Conservation (phyloP, 2,797 vertebrate genomes). For the Lagorchestes hirsutus region DNA sequence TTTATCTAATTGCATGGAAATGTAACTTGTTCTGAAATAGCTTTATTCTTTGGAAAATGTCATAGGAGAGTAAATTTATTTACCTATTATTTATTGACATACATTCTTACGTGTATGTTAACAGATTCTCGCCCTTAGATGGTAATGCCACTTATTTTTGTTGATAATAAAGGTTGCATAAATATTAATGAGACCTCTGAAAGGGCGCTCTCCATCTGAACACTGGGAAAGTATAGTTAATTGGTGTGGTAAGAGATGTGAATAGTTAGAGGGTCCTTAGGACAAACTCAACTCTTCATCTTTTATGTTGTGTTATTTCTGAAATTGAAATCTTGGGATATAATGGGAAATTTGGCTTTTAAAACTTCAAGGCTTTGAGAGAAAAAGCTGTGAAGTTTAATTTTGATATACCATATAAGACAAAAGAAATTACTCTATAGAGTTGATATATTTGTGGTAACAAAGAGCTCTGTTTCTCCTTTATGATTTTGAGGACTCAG, state of each 20-base stretch:
- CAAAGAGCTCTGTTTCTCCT: background rate
- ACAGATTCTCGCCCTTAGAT: constrained; percentile 56
- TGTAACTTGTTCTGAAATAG: background rate
- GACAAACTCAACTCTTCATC: background rate
- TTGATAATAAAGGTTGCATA: constrained; percentile 47
- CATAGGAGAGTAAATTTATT: background rate
- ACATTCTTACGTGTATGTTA: background rate
- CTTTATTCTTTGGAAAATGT: background rate
- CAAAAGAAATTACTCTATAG: background rate
- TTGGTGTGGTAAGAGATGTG: background rate
- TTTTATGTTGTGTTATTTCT: background rate
- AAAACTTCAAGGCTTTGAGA: background rate
- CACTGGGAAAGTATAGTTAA: background rate
- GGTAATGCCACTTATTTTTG: constrained; percentile 49
- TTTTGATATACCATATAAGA: background rate
- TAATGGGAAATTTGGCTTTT: background rate
- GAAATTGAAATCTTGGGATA: background rate
- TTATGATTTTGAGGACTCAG: background rate
- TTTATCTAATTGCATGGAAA: no score
- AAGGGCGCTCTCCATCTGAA: background rate
- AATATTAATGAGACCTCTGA: constrained; percentile 30
- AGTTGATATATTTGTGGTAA: background rate
- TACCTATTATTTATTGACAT: background rate
- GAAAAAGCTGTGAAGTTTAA: background rate
- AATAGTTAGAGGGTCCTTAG: background rate